Evolutionary conservation across 2,888 invertebrate genomes (phyloP).

Genomic region (Drosophila paramelanica): DNA sequence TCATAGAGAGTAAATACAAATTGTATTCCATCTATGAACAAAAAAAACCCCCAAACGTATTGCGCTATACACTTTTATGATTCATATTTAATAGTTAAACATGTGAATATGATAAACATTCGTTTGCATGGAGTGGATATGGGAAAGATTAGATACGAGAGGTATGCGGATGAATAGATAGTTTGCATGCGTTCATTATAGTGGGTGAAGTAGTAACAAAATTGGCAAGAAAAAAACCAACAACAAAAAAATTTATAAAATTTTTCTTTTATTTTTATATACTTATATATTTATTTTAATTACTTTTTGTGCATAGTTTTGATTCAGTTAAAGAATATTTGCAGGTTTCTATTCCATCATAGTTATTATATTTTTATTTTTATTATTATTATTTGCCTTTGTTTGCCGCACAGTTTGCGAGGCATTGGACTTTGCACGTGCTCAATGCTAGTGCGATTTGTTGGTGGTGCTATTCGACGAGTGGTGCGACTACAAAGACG

Average conservation of each 20-base stretch:
- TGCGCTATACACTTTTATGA: neutral
- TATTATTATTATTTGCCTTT: neutral
- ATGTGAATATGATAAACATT: neutral
- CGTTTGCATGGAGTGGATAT: neutral
- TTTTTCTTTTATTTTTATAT: neutral
- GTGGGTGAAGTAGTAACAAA: neutral
- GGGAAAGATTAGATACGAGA: neutral
- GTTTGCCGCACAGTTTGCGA: conserved; percentile 12
- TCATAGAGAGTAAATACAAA: too few relatives aligned
- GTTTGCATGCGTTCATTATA: neutral
- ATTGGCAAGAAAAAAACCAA: neutral
- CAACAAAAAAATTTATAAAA: neutral
- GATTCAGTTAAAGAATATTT: too few relatives aligned
- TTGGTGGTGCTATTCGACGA: neutral
- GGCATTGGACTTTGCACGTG: conserved; percentile 29
- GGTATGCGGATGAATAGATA: neutral
- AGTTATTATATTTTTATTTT: neutral
- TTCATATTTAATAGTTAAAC: neutral
- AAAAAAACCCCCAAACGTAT: neutral
- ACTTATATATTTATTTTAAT: neutral
- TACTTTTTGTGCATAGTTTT: too few relatives aligned
- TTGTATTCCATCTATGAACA: too few relatives aligned
- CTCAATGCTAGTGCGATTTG: conserved; percentile 6
- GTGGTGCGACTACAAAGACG: conserved; percentile 9
- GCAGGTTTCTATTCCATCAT: neutral